These are phyloP conservation scores for Rhopalosiphum maidis DNA, from an alignment of 1,140 invertebrate species.

Conservation along the genomic window DNA sequence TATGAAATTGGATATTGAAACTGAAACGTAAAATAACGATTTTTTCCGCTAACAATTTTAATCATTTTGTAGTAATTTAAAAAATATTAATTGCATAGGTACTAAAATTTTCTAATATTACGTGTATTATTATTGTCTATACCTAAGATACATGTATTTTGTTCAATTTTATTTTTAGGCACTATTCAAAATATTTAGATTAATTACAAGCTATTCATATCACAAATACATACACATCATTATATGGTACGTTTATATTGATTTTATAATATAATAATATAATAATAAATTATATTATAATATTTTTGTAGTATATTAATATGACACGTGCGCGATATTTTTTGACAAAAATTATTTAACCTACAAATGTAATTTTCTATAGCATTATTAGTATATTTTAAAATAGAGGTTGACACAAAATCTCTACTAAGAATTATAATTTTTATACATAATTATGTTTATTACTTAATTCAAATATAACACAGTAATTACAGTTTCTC, in stretches of 20 bases:
- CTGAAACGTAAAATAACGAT: background rate
- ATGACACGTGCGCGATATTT: background rate
- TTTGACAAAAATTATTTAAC: background rate
- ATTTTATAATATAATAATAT: background rate
- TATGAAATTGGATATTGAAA: background rate
- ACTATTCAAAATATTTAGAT: background rate
- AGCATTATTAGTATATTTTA: too few species aligned
- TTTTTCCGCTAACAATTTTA: too few species aligned
- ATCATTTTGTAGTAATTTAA: too few species aligned
- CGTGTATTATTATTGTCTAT: background rate
- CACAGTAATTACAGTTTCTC: background rate
- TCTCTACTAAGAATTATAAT: too few species aligned
- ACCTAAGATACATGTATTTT: too few species aligned
- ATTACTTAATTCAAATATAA: background rate
- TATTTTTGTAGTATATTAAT: too few species aligned
- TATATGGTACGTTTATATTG: background rate
- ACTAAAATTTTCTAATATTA: background rate
- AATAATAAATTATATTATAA: too few species aligned
- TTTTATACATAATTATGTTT: background rate
- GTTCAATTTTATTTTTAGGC: background rate
- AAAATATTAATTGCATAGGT: too few species aligned
- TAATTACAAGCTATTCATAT: too few species aligned
- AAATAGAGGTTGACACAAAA: too few species aligned
- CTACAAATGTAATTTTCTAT: too few species aligned
- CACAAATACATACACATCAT: background rate